phyloP scores from a whole-genome alignment of 2,888 invertebrate species.

The Lasioglossum morio region DNA sequence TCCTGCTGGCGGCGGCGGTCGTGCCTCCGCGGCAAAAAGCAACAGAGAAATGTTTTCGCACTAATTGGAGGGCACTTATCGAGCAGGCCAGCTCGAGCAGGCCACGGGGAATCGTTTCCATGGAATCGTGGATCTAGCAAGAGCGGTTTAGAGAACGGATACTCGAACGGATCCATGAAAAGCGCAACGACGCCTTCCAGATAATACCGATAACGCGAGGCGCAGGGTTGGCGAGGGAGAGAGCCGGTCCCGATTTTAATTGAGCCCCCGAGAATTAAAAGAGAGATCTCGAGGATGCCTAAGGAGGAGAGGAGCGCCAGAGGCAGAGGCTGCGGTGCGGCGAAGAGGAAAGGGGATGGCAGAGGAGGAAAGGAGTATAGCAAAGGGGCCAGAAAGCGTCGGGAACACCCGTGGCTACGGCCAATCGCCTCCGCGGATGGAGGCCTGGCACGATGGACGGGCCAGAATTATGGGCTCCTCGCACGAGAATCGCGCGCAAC shows the following conservation, averaged over 20 bases:
- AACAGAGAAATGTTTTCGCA: slow-evolving; percentile 77
- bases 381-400: slow-evolving; percentile 64
- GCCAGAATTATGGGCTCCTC: slow-evolving; percentile 76
- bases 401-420: slow-evolving; percentile 76
- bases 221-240: slow-evolving; percentile 28
- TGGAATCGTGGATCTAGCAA: slow-evolving; percentile 81
- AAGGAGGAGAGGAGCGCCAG: slow-evolving; percentile 49
- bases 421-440: slow-evolving; percentile 76
- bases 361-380: slow-evolving; percentile 39
- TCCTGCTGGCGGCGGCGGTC: slow-evolving; percentile 44
- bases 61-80: slow-evolving; percentile 82
- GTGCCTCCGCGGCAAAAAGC: slow-evolving; percentile 68
- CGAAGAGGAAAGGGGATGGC: slow-evolving; percentile 18
- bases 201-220: slow-evolving; percentile 77
- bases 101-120: slow-evolving; percentile 78
- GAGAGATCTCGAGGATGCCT: slow-evolving; percentile 71
- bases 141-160: slow-evolving; percentile 68
- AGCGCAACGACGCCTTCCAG: slow-evolving; percentile 74
- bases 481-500: slow-evolving; percentile 74
- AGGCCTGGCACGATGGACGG: slow-evolving; percentile 70
- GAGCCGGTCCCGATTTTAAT: slow-evolving; percentile 70
- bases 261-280: slow-evolving; percentile 78
- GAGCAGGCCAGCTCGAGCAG: slow-evolving; percentile 70
- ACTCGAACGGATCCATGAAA: slow-evolving; percentile 72
- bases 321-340: slow-evolving; percentile 13